These are phyloP conservation scores for Lasius platythorax DNA, from an alignment of 2,888 invertebrate genomes.

Conservation along the genomic window DNA sequence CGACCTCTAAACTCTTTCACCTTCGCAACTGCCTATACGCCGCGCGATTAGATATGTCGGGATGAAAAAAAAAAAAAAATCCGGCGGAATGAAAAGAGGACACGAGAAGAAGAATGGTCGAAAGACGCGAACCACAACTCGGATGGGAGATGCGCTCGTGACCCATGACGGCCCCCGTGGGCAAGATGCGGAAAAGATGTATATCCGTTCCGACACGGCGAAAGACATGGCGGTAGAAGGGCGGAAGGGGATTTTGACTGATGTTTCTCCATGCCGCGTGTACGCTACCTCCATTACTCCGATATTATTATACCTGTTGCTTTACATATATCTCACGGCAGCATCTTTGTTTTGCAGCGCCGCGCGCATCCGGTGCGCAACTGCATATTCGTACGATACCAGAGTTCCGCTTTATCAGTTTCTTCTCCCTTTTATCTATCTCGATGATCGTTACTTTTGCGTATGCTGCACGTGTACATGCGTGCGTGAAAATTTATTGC, in stretches of 20 bases:
- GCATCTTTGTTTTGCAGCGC: constrained; percentile 76
- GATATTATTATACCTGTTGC: constrained; percentile 80
- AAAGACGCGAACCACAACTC: constrained; percentile 47
- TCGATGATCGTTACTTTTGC: constrained; percentile 6
- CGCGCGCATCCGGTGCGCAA: constrained; percentile 73
- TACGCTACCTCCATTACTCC: constrained; percentile 81
- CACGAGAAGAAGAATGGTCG: constrained; percentile 58
- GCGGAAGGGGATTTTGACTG: constrained; percentile 32
- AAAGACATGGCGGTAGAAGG: constrained; percentile 28
- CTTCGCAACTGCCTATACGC: not conserved
- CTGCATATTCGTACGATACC: constrained; percentile 48
- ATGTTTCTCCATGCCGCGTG: constrained; percentile 72
- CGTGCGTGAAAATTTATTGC: constrained; percentile 33
- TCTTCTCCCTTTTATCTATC: not conserved
- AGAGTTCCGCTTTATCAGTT: constrained; percentile 33
- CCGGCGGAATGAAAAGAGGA: constrained; percentile 55
- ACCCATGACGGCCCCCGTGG: constrained; percentile 76
- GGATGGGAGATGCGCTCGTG: constrained; percentile 67
- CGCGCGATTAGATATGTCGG: constrained; percentile 45
- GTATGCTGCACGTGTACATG: constrained; percentile 37
- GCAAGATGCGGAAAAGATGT: constrained; percentile 59
- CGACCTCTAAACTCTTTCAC: constrained; percentile 29
- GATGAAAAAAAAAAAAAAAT: constrained; percentile 56
- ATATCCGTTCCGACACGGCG: constrained; percentile 61
- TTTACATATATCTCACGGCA: constrained; percentile 76